Base-by-base conservation (phyloP, 53 echinoderm and acorn worm species). In the Pentamera pediparva region DNA sequence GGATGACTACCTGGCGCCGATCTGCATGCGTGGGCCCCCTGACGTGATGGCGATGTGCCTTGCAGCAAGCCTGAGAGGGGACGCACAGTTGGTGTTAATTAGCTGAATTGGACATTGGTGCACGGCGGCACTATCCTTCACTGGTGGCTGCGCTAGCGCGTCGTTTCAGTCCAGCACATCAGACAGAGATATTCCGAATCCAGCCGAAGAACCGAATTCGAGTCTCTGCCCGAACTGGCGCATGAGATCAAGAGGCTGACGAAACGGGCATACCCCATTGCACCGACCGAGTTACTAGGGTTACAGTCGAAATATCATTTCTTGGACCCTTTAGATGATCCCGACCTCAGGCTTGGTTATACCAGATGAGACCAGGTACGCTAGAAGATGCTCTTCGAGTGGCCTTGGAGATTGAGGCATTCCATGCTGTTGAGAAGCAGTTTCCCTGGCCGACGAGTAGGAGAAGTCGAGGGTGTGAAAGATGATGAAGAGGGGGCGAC, bases 111-210 rank as follows among this genome's bases (percentile, higher is more conserved):
- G 61, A 61, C 18, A 3, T 5, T 6, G 6, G 5, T 5, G 34
- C 34, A 11, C 33, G 61, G 5, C 32, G 61, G 18, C 19, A 61
- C 5, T 61, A 34, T 19, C 2, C 61, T 3, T 4, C 35, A n/a
- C 17, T 61, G 18, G 62, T 61, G 1, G n/a, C 11, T 11, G 5
- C 62, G 15, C 62, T 61, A 13, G 28, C 62, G 0, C 28, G 36
- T 1, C 28, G 62, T 9, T 35, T 61, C 33, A 52, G 74, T 74
- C 50, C 56, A 1, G 47, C 55, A 4, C 74, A 47, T 32, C 74
- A 74, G 74, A 74, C 74, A 38, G 74, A 74, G 3, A 12, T 74
- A 12, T 74, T 53, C 52, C 34, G 55, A 3, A 33, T 74, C 35
- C 55, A 63, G 34, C 54, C 56, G 3, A 52, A 74, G 43, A 31